phyloP scores from a whole-genome alignment of 2,113 vertebrate species.

The Hirundichthys speculiger region DNA sequence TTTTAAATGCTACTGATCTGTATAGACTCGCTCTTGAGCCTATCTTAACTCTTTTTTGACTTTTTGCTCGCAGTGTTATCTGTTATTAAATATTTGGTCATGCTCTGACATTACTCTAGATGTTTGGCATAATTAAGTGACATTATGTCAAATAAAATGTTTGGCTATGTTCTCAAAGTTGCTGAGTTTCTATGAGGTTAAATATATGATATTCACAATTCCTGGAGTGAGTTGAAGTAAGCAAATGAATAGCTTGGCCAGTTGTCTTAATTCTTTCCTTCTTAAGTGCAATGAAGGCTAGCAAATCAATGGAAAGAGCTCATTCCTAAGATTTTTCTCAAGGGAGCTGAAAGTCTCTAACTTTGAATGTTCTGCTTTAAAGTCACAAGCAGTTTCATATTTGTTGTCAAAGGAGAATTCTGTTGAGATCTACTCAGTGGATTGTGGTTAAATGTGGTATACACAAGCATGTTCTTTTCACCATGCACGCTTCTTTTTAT shows the following conservation, averaged over 20 bases:
- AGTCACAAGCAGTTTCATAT: background rate
- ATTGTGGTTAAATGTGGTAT: background rate
- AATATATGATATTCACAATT: too few species aligned
- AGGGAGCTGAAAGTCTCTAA: background rate
- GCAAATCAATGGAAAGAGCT: background rate
- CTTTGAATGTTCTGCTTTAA: background rate
- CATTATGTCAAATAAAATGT: too few species aligned
- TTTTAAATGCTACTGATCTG: slow-evolving; percentile 22
- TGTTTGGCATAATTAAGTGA: too few species aligned
- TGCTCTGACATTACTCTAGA: too few species aligned
- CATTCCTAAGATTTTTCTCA: background rate
- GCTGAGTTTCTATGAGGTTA: too few species aligned
- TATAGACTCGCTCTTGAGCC: background rate
- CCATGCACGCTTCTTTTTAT: background rate
- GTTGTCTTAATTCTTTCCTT: too few species aligned
- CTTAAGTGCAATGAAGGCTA: too few species aligned
- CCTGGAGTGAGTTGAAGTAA: too few species aligned
- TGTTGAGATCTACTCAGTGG: background rate
- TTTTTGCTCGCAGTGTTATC: background rate
- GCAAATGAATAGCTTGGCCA: too few species aligned
- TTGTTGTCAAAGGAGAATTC: background rate
- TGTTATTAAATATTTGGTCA: too few species aligned
- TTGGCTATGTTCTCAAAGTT: too few species aligned
- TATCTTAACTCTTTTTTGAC: background rate
- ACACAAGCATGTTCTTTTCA: background rate